phyloP scores from a whole-genome alignment of 2,113 vertebrate species.

The Paramormyrops kingsleyae region DNA sequence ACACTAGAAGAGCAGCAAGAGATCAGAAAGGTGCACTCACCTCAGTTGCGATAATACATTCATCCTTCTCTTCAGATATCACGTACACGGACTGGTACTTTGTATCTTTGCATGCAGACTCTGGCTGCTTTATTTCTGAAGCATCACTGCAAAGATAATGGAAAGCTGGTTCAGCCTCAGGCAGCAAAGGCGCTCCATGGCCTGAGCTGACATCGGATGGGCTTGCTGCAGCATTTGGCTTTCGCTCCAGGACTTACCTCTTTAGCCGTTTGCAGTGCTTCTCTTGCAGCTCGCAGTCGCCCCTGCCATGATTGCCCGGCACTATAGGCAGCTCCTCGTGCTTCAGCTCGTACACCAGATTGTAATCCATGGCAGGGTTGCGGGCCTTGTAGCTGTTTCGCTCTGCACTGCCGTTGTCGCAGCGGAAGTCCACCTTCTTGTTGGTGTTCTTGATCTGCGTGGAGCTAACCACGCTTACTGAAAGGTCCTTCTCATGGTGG shows the following conservation, averaged over 20 bases:
- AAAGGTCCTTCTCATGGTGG: constrained; percentile 83
- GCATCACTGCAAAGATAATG: constrained; percentile 61
- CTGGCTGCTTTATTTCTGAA: constrained; percentile 72
- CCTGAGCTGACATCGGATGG: neutral
- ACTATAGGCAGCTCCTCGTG: constrained; percentile 60
- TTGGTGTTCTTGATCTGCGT: constrained; percentile 95
- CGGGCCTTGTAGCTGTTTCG: constrained; percentile 82
- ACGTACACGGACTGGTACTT: constrained; percentile 99
- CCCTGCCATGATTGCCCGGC: constrained; percentile 67
- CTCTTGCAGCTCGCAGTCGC: constrained; percentile 60
- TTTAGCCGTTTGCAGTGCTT: constrained; percentile 63
- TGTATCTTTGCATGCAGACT: constrained; percentile 79
- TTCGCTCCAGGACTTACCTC: constrained; percentile 59
- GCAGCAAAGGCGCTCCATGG: neutral
- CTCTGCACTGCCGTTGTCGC: constrained; percentile 64
- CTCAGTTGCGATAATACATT: constrained; percentile 98
- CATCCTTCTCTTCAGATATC: constrained; percentile 92
- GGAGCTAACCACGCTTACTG: constrained; percentile 72
- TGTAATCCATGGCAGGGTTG: constrained; percentile 86
- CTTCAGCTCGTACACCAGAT: constrained; percentile 86
- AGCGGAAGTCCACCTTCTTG: constrained; percentile 89
- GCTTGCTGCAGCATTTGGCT: neutral
- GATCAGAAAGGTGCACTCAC: constrained; percentile 56
- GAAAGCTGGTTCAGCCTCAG: constrained; percentile 35
- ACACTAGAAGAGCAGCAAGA: neutral